phyloP scores from a whole-genome alignment of 2,113 vertebrate genomes.

The Hyaena hyaena region DNA sequence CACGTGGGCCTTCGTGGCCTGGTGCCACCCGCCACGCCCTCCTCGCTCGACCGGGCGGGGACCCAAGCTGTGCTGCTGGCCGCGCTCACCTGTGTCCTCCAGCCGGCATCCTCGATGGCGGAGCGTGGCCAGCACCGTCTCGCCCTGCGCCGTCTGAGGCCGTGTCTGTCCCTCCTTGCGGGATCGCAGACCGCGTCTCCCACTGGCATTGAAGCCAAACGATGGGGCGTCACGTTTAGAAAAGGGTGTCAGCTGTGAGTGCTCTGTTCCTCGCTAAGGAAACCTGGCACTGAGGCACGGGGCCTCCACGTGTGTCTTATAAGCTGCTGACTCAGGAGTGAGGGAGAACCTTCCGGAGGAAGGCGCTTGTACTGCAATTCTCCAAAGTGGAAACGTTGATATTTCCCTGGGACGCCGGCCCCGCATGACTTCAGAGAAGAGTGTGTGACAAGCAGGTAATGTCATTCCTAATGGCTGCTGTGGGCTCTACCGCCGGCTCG shows the following conservation, averaged over 20 bases:
- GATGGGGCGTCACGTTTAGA: constrained; percentile 66
- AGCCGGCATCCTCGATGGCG: neutral
- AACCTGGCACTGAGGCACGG: constrained; percentile 70
- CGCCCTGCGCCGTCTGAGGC: neutral
- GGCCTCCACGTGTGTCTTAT: constrained; percentile 71
- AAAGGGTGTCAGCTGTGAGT: constrained; percentile 74
- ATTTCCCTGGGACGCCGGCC: neutral
- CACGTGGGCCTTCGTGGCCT: constrained; percentile 14
- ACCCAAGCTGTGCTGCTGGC: neutral
- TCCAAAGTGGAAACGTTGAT: neutral
- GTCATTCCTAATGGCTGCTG: neutral
- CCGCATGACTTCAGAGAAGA: constrained; percentile 58
- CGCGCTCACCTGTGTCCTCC: neutral
- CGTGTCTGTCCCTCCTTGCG: neutral
- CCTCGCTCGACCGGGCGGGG: neutral
- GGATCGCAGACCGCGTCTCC: constrained; percentile 67
- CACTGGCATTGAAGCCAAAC: constrained; percentile 70
- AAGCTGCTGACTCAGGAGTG: constrained; percentile 64
- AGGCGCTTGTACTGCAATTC: neutral
- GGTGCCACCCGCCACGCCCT: neutral
- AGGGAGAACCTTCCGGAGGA: constrained; percentile 72
- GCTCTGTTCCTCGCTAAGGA: constrained; percentile 73
- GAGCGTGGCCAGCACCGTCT: constrained; percentile 15
- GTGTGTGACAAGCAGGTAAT: constrained; percentile 66
- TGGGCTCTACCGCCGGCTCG: fast-evolving